Conservation (phyloP, 2,888 invertebrate genomes). For the Eupithecia abbreviata region DNA sequence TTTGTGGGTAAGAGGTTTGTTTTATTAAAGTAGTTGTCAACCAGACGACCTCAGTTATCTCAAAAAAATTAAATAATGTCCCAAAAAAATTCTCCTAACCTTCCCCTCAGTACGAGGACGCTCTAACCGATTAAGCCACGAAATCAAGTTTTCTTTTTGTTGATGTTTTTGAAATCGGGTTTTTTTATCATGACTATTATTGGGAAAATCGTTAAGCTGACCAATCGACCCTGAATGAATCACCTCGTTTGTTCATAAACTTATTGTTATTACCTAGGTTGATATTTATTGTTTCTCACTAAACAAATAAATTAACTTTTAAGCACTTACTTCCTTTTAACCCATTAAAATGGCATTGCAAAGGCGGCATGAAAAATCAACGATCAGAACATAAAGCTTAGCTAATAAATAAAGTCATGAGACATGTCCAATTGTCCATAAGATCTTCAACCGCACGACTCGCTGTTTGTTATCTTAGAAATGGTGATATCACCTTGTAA, state of each 20-base stretch:
- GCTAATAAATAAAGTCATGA: slow-evolving; percentile 37
- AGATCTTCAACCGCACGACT: slow-evolving; percentile 52
- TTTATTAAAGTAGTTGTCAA: background rate
- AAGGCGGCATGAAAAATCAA: slow-evolving; percentile 5
- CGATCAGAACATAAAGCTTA: slow-evolving; percentile 21
- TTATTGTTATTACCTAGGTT: background rate
- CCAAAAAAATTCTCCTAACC: too few relatives aligned
- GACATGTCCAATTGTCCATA: slow-evolving; percentile 47
- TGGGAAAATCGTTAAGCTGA: background rate
- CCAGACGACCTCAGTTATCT: too few relatives aligned
- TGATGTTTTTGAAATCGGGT: too few relatives aligned
- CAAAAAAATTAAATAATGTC: too few relatives aligned
- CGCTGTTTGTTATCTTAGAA: slow-evolving; percentile 50
- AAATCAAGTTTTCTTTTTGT: too few relatives aligned
- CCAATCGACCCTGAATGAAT: background rate
- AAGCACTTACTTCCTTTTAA: background rate
- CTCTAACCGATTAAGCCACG: too few relatives aligned
- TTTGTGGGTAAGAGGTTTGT: background rate
- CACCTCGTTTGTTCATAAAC: background rate
- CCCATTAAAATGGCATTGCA: background rate
- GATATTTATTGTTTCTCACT: background rate
- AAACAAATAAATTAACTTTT: background rate
- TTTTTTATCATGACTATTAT: background rate
- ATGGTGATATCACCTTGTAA: slow-evolving; percentile 65
- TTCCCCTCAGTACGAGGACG: too few relatives aligned